Evolutionary conservation across 2,113 vertebrate species (phyloP).

Genomic region (Sinocyclocheilus rhinocerous): DNA sequence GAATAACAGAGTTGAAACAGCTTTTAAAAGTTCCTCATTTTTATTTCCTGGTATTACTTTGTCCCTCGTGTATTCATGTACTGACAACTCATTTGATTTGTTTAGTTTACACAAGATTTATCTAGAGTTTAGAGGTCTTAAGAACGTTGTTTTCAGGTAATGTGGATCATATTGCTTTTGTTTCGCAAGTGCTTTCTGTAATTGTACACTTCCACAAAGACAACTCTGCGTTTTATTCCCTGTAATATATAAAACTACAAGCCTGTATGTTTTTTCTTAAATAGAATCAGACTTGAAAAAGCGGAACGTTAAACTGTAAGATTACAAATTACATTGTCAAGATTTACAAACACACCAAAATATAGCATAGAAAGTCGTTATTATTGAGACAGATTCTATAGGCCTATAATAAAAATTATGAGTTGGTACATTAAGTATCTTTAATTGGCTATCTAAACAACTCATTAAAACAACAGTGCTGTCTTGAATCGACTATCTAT

Average conservation of each 20-base stretch:
- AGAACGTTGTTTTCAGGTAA: background rate
- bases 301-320: background rate
- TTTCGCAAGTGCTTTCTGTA: background rate
- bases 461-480: background rate
- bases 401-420: background rate
- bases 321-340: background rate
- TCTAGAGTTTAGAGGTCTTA: background rate
- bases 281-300: background rate
- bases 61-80: slow-evolving; percentile 29
- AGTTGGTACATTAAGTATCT: background rate
- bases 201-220: background rate
- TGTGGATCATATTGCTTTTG: background rate
- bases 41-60: slow-evolving; percentile 47
- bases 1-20: slow-evolving; percentile 28
- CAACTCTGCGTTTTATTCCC: background rate
- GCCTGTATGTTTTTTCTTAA: background rate
- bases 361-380: background rate
- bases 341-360: slow-evolving; percentile 1
- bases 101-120: background rate
- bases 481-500: background rate
- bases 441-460: background rate
- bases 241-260: background rate
- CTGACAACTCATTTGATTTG: background rate
- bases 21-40: slow-evolving; percentile 51
- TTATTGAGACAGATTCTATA: background rate